These are phyloP conservation scores for Otus sunia DNA, from an alignment of 2,113 vertebrate species.

Conservation along the genomic window DNA sequence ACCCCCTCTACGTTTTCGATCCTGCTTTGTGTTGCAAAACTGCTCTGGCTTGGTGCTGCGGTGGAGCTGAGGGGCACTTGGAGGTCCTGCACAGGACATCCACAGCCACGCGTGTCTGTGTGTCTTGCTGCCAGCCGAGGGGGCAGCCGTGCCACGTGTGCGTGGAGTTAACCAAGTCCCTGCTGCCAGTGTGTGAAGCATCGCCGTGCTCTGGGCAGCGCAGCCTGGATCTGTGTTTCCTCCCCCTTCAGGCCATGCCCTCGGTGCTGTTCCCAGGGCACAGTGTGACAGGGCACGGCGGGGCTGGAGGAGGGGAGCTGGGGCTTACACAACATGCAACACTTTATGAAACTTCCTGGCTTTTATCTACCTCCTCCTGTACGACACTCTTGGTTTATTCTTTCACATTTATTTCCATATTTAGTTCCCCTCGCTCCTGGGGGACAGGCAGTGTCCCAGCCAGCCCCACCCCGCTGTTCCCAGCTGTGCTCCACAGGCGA, in stretches of 20 bases:
- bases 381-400: not conserved
- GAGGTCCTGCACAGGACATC: not conserved
- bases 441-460: fast-evolving
- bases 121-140: not conserved
- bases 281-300: fast-evolving
- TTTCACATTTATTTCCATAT: not conserved
- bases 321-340: not conserved
- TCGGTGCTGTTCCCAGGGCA: not conserved
- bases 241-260: not conserved
- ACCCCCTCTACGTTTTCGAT: not conserved
- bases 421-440: fast-evolving
- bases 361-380: not conserved
- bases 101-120: not conserved
- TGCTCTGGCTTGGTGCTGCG: not conserved
- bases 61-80: not conserved
- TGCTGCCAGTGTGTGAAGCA: not conserved
- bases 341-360: not conserved
- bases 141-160: too few relatives aligned
- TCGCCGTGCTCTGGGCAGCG: not conserved
- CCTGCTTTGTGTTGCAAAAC: not conserved
- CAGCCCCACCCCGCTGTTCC: not conserved
- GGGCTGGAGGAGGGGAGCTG: not conserved
- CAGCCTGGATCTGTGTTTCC: not conserved
- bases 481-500: fast-evolving
- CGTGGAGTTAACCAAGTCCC: fast-evolving